Evolutionary conservation across 2,797 vertebrate species (phyloP).

Genomic region (Acanthornis magna): DNA sequence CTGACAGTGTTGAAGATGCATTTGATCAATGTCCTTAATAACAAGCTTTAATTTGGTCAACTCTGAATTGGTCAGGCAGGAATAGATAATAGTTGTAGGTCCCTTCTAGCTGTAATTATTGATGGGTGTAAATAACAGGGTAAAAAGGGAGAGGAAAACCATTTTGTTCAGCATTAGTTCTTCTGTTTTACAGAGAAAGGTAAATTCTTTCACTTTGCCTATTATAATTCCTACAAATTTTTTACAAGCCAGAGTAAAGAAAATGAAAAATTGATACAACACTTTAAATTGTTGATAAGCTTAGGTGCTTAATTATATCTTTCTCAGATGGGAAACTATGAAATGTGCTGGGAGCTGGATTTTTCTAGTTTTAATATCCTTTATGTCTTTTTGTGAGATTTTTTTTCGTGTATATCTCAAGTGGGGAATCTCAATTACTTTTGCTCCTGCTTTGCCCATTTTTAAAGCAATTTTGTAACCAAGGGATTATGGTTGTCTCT

Average conservation of each 20-base stretch:
- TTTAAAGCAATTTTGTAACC: neutral
- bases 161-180: neutral
- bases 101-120: neutral
- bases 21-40: neutral
- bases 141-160: neutral
- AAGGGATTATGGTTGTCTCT: neutral
- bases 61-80: neutral
- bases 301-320: neutral
- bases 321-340: neutral
- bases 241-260: neutral
- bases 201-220: neutral
- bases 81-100: neutral
- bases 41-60: neutral
- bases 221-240: neutral
- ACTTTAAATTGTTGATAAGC: neutral
- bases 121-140: neutral
- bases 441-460: neutral
- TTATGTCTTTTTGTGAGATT: rapidly evolving
- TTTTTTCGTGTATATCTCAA: neutral
- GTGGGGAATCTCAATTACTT: neutral
- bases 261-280: neutral
- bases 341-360: neutral
- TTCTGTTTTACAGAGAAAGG: neutral
- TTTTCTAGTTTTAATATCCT: neutral
- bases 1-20: neutral